phyloP scores from a whole-genome alignment of 1,140 invertebrate genomes.

The Diorhabda carinulata region DNA sequence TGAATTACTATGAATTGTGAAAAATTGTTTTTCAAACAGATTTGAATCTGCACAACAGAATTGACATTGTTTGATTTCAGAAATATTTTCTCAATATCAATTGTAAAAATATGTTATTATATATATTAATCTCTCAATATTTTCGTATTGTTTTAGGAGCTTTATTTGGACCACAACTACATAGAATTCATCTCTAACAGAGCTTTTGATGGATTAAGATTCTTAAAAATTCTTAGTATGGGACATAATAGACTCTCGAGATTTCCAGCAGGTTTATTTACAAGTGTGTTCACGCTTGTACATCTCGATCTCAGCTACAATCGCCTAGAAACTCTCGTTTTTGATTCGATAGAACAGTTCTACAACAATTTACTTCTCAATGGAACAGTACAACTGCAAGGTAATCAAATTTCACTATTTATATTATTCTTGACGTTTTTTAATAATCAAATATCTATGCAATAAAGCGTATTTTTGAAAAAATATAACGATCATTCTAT shows the following conservation, averaged over 20 bases:
- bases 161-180: constrained; percentile 18
- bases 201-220: constrained; percentile 16
- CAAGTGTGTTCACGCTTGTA: constrained; percentile 17
- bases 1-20: no score
- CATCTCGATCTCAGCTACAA: constrained; percentile 17
- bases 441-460: no score
- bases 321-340: constrained; percentile 14
- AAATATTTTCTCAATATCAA: no score
- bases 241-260: constrained; percentile 13
- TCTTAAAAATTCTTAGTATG: constrained; percentile 13
- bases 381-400: constrained; percentile 11
- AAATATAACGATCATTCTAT: no score
- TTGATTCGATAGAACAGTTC: constrained; percentile 14
- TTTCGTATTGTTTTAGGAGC: background rate
- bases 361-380: constrained; percentile 18
- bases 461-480: no score
- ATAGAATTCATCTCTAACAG: constrained; percentile 19
- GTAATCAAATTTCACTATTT: background rate
- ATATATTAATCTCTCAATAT: no score
- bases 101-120: no score
- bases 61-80: no score
- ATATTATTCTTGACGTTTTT: no score
- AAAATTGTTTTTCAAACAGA: no score
- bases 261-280: constrained; percentile 11
- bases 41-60: no score